Conservation (phyloP, 2,888 invertebrate species). For the Stramonita haemastoma region DNA sequence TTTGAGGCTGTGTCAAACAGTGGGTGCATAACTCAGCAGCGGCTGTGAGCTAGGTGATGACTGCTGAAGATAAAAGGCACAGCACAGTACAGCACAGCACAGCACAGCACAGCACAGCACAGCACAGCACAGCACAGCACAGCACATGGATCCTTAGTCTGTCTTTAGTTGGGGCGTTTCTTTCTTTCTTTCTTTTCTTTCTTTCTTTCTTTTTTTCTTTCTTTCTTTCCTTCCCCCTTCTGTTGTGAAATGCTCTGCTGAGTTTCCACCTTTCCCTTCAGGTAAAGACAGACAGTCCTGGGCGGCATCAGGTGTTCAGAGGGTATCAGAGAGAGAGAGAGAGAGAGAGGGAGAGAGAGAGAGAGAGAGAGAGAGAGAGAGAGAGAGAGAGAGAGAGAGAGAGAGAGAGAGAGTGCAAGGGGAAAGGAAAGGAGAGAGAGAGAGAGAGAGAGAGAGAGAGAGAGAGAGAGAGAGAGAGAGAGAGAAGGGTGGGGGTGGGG, state of each 20-base stretch:
- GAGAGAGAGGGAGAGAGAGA: background rate
- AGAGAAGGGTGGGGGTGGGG: background rate
- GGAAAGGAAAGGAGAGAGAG: background rate
- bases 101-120: too few relatives aligned
- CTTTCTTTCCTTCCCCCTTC: background rate
- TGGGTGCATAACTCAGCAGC: background rate
- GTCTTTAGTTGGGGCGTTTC: too few relatives aligned
- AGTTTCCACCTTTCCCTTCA: background rate
- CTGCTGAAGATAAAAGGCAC: slow-evolving; percentile 5
- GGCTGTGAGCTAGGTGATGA: background rate
- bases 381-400: slow-evolving; percentile 3
- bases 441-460: background rate
- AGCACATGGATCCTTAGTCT: too few relatives aligned
- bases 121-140: too few relatives aligned
- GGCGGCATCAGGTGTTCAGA: too few relatives aligned
- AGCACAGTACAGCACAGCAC: too few relatives aligned
- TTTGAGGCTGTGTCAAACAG: slow-evolving; percentile 22
- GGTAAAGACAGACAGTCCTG: too few relatives aligned
- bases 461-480: background rate
- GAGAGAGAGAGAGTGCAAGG: background rate
- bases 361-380: background rate
- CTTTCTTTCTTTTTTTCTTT: background rate
- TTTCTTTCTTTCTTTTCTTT: background rate
- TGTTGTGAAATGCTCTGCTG: slow-evolving; percentile 24
- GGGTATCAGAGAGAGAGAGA: background rate